A percentile compares a stretch with the other conserved stretches of the same genome.
phyloP scores from a whole-genome alignment of 2,888 invertebrate species.

The Drosophila nr. perissopoda region DNA sequence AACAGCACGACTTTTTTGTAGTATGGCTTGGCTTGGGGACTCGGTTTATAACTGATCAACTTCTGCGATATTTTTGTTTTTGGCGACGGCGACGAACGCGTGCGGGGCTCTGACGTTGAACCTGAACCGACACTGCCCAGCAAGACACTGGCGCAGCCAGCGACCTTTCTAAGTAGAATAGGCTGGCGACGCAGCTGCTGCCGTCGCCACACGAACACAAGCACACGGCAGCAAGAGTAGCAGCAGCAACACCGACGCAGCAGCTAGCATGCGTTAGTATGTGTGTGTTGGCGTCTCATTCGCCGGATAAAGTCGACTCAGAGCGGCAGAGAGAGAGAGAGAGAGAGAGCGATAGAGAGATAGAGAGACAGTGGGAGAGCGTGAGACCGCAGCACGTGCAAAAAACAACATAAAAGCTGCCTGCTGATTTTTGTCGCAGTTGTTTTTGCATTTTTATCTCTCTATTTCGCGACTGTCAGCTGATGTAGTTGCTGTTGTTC shows the following conservation, averaged over 20 bases:
- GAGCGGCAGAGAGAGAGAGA: constrained; percentile 34
- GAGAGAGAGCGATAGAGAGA: constrained; percentile 29
- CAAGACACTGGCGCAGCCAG: constrained; percentile 78
- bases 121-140: constrained; percentile 85
- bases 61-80: constrained; percentile 22
- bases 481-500: constrained; percentile 47
- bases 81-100: constrained; percentile 63
- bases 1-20: constrained; percentile 19
- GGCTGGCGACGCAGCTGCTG: constrained; percentile 44
- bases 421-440: constrained; percentile 53
- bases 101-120: constrained; percentile 79
- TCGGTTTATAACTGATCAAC: constrained; percentile 35
- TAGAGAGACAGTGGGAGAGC: constrained; percentile 36
- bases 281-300: constrained; percentile 72
- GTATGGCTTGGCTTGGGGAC: constrained; percentile 11
- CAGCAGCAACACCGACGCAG: constrained; percentile 46
- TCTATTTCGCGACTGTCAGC: constrained; percentile 49
- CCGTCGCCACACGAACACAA: constrained; percentile 38
- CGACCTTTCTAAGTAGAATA: constrained; percentile 83
- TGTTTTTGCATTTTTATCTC: constrained; percentile 55
- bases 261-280: constrained; percentile 32
- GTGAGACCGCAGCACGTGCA: constrained; percentile 77
- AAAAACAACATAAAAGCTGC: constrained; percentile 68
- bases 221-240: constrained; percentile 5
- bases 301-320: constrained; percentile 71